phyloP scores from a whole-genome alignment of 2,888 invertebrate species.

The Orthosia gracilis region DNA sequence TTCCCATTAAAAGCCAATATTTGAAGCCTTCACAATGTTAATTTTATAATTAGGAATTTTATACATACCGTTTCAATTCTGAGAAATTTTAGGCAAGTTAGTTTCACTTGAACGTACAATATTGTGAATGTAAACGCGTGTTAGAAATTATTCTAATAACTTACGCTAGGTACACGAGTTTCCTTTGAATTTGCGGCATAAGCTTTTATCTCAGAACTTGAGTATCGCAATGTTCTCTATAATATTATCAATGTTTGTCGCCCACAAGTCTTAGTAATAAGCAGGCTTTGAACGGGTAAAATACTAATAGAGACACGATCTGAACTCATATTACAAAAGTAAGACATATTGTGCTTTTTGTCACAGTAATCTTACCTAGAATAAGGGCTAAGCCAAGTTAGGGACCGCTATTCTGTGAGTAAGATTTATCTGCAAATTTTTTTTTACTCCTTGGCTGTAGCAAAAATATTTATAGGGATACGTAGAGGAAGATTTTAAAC shows the following conservation, averaged over 20 bases:
- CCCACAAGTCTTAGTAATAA: conserved; percentile 4
- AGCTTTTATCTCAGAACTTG: conserved; percentile 30
- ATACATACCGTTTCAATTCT: not conserved
- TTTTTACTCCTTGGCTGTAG: not conserved
- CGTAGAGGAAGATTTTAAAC: not conserved
- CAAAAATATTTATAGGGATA: not conserved
- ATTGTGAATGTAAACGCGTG: conserved; percentile 1
- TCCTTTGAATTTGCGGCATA: conserved; percentile 17
- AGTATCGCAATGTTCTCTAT: conserved; percentile 14
- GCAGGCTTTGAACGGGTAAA: not conserved
- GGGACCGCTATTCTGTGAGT: not conserved
- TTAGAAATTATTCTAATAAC: conserved; percentile 17
- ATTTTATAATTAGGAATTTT: not conserved
- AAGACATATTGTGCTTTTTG: conserved; percentile 7
- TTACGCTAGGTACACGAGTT: conserved; percentile 18
- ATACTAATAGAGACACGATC: not conserved
- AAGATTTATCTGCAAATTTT: not conserved
- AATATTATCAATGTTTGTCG: conserved; percentile 25
- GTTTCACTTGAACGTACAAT: conserved; percentile 2
- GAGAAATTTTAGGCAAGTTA: not conserved
- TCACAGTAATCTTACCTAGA: not conserved
- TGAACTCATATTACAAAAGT: conserved; percentile 29
- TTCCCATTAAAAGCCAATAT: not conserved
- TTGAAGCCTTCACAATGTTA: not conserved
- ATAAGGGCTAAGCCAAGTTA: conserved; percentile 22